Base-by-base conservation (phyloP, 1,140 invertebrate species). In the Latrodectus geometricus region DNA sequence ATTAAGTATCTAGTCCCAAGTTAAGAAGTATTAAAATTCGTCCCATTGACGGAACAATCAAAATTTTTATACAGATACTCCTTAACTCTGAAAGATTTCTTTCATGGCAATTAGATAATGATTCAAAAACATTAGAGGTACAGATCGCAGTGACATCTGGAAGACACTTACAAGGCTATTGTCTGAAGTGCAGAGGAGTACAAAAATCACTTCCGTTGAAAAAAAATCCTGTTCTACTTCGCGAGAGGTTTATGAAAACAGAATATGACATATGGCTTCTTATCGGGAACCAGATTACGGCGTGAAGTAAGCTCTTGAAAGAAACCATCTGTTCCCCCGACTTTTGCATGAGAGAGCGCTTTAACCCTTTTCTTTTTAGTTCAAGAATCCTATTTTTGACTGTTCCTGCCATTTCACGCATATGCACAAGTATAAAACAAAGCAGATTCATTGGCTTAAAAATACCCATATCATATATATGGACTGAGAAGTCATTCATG, bases 291-390 rank as follows among this genome's bases (percentile, higher is more conserved):
- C 66, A 48, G 78, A 80, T 80, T 68, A 48, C 65, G 54, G 49
- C 70, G 66, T 80, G 68, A 69, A 70, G 35, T 8, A 15, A 70
- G 68, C 65, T 49, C 78, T 80, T 80, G 78, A 80, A 66, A n/a
- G 17, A 70, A 80, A 70, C 78, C 78, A 80, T 80, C 78, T 80
- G 78, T 21, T 70, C 23, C 50, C 21, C 20, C 35, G 56, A 61
- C 76, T 76, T 76, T 76, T 50, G 11, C 50, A 35, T 12, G 12
- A 61, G 54, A 61, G 54, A 61, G 54, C 20, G 54, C 52, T 61
- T 61, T 61, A 17, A 21, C 35, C 52, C 20, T 8, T 54, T 77
- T 20, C 54, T 14, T 21, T 77, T 77, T 56, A 68, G 17, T 61
- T 61, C 17, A 17, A 61, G 61, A 76, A 23, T 23, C 15, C 35